Evolutionary conservation across 2,797 vertebrate genomes (phyloP).

Genomic region (Echeneis naucrates): DNA sequence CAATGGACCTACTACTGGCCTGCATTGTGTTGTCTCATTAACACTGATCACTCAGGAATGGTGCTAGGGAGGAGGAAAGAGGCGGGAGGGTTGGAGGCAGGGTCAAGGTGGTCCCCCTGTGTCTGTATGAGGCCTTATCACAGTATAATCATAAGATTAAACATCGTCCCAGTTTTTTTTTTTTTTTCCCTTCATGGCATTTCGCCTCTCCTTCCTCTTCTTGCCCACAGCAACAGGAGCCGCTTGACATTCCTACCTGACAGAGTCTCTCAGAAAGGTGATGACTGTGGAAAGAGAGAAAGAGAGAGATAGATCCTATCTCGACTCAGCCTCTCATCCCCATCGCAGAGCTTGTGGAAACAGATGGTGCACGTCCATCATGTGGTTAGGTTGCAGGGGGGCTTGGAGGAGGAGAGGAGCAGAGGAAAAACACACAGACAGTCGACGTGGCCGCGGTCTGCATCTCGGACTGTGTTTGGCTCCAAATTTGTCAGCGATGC

Average conservation of each 20-base stretch:
- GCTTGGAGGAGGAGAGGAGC: conserved; percentile 56
- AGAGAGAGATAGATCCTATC: conserved; percentile 68
- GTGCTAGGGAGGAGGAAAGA: not conserved
- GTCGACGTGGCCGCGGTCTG: conserved; percentile 50
- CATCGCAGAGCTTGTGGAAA: conserved; percentile 50
- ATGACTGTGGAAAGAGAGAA: conserved; percentile 59
- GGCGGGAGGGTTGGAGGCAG: not conserved
- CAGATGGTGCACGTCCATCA: conserved; percentile 78
- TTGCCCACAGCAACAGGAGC: conserved; percentile 39
- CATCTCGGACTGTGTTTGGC: conserved; percentile 48
- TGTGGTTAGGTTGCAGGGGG: conserved; percentile 69
- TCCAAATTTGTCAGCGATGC: conserved; percentile 31
- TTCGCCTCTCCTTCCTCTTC: conserved; percentile 39
- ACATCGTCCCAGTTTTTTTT: conserved; percentile 20
- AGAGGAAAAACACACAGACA: conserved; percentile 59
- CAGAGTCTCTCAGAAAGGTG: conserved; percentile 53
- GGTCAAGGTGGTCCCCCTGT: not conserved
- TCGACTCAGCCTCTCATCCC: conserved; percentile 62
- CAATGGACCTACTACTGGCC: conserved; percentile 46
- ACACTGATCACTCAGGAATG: conserved; percentile 60
- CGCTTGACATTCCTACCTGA: conserved; percentile 65
- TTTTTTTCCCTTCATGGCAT: conserved; percentile 35
- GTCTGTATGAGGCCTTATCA: conserved; percentile 19
- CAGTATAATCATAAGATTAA: not conserved
- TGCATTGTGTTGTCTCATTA: conserved; percentile 74